phyloP scores from a whole-genome alignment of 2,888 invertebrate genomes.

The Drosophila koepferae region DNA sequence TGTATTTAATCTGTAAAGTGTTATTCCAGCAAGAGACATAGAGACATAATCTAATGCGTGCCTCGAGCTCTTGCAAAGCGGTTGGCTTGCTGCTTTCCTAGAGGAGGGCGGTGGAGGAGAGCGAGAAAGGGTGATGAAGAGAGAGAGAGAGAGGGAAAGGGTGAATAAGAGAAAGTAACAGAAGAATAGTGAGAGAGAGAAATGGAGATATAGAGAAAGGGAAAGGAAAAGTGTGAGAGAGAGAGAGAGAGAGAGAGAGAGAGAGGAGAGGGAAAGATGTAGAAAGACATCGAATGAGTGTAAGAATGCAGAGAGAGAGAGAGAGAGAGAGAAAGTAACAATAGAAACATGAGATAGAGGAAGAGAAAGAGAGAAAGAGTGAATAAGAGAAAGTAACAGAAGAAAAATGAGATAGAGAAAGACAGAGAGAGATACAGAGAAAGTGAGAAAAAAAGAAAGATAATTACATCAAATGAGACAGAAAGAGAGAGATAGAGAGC shows the following conservation, averaged over 20 bases:
- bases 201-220: not conserved
- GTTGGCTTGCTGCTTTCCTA: not conserved
- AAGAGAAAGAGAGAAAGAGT: not conserved
- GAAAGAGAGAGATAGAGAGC: rapidly evolving
- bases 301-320: not conserved
- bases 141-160: no score
- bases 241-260: not conserved
- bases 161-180: not conserved
- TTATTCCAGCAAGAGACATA: not conserved
- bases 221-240: no score
- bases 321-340: not conserved
- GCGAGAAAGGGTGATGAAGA: not conserved
- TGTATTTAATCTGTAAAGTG: not conserved
- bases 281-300: no score
- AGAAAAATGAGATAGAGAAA: no score
- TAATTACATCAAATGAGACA: not conserved
- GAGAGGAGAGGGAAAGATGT: no score
- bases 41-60: not conserved
- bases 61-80: not conserved
- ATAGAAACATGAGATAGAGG: not conserved
- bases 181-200: not conserved
- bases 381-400: no score
- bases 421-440: not conserved
- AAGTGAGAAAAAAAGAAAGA: not conserved
- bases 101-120: not conserved